Conservation (phyloP, 1,140 invertebrate genomes). For the Aradophagus sp. region DNA sequence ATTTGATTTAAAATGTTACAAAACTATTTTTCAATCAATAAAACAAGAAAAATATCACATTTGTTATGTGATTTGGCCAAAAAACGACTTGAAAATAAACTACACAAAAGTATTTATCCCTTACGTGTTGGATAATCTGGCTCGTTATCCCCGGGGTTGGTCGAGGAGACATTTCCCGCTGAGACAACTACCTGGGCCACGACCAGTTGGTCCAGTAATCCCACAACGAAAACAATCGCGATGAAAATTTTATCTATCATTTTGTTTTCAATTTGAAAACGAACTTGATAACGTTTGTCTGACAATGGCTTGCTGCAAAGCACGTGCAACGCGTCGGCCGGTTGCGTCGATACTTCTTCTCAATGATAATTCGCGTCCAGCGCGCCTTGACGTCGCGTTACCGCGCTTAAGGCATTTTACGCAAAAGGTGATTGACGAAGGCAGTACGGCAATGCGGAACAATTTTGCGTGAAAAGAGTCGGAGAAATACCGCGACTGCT, state of each 20-base stretch:
- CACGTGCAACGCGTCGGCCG: slow-evolving; percentile 35
- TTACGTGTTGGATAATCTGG: slow-evolving; percentile 71
- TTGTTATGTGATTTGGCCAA: too few species aligned
- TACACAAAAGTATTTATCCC: too few species aligned
- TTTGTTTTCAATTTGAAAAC: slow-evolving; percentile 11
- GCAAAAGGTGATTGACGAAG: slow-evolving; percentile 26
- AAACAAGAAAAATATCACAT: too few species aligned
- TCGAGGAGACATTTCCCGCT: slow-evolving; percentile 30
- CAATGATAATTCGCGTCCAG: slow-evolving; percentile 36
- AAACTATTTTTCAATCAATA: too few species aligned
- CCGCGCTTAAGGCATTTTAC: slow-evolving; percentile 43
- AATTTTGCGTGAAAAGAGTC: slow-evolving; percentile 52
- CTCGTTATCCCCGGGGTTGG: slow-evolving; percentile 57
- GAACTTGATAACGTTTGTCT: slow-evolving; percentile 13
- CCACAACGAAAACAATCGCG: slow-evolving; percentile 40
- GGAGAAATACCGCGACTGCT: slow-evolving; percentile 49
- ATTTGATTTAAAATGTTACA: too few species aligned
- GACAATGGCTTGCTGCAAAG: slow-evolving; percentile 5
- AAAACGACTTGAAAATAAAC: too few species aligned
- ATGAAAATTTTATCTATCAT: slow-evolving; percentile 38
- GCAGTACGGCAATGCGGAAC: slow-evolving; percentile 35
- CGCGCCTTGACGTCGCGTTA: slow-evolving; percentile 31
- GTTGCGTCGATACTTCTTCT: slow-evolving; percentile 26
- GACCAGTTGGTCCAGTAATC: slow-evolving; percentile 33
- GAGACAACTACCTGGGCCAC: slow-evolving; percentile 52